Base-by-base conservation (phyloP, 1,140 invertebrate species). In the fruit fly (Drosophila melanogaster) region DNA sequence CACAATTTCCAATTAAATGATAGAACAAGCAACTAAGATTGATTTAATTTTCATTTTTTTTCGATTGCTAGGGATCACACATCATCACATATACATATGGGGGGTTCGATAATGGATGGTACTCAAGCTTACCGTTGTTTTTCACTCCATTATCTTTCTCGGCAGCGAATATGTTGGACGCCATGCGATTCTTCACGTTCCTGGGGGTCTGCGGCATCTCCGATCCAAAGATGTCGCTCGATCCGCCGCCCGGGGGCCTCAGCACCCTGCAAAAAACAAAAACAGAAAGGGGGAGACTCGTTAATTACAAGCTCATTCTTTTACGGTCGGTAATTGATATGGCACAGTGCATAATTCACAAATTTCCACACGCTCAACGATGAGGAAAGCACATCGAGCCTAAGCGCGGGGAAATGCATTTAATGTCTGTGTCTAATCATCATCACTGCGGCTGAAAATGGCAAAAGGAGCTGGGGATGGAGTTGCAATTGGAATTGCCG, bases 191-290 rank as follows among this genome's bases (percentile, higher is more conserved):
- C 60, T 91, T 91, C 10, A 90, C 81, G 38, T 76, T 79, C 53
- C 92, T 86, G 54, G 92, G 92, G 41, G 92, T 92, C 75, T 86
- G 75, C 50, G 91, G 84, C 65, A 79, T 61, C 49, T 91, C 87
- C 57, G 84, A 77, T 49, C 90, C 91, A 47, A 94, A 94, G 70
- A 94, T 93, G 83, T 94, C 93, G 79, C 93, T 94, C 43, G 92
- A 93, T 47, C 93, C 94, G 75, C 94, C 94, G 62, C 94, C 94
- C 60, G 94, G 94, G 44, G 94, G 93, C 83, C 93, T 93, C 56
- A 94, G 79, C 37, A 94, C 94, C 87, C 94, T 94, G 64, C 33
- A 66, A 65, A 1, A 90, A 83, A 72, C 0, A 30, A 72, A 73
- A 76, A 49, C 2, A 10, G 12, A 53, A 19, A 56, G 40, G 56